Base-by-base conservation (phyloP, 2,113 vertebrate species). In the Amia ocellicauda region DNA sequence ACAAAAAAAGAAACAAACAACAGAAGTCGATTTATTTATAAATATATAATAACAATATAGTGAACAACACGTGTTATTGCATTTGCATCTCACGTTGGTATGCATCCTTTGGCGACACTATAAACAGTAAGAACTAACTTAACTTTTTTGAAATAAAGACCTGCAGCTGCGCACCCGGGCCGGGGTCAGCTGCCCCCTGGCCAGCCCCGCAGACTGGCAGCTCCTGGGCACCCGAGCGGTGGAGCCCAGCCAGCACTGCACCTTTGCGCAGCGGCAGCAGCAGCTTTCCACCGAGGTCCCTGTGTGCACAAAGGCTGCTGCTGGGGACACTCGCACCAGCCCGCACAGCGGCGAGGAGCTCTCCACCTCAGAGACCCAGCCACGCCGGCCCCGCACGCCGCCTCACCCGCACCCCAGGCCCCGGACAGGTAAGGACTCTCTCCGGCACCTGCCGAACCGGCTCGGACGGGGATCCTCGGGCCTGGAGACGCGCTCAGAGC, bases 291-390 rank as follows among this genome's bases (percentile, higher is more conserved):
- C n/a, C n/a, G 80, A 80, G 84, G 77, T 81, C 81, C 80, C 29
- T 74, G 76, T 78, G 87, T 86, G 87, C 88, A 90, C 88, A 90
- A 90, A 90, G 83, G 73, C 83, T 79, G 87, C 86, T 76, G 80
- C 80, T 74, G 74, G 80, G 69, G 84, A 84, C 85, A 78, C 82
- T 78, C 80, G 78, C 73, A 80, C 45, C 63, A 77, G 83, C 78
- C 78, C 79, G 76, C 71, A 73, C 78, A 86, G 84, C 80, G 80
- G 84, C 80, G 76, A 80, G 78, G 74, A 78, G 76, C 78, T 78
- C 75, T 54, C 78, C 65, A 73, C 76, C 73, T 62, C 58, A 59
- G 45, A n/a, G 40, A 59, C 54, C 42, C 26, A 55, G 73, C 70
- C 67, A 49, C 22, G 55, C 56, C 61, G 47, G 73, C 61, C 51